A percentile compares a stretch with the other conserved stretches of the same genome.
These are phyloP conservation scores for Nymphicus hollandicus DNA, from an alignment of 2,113 vertebrate species.

Conservation along the genomic window DNA sequence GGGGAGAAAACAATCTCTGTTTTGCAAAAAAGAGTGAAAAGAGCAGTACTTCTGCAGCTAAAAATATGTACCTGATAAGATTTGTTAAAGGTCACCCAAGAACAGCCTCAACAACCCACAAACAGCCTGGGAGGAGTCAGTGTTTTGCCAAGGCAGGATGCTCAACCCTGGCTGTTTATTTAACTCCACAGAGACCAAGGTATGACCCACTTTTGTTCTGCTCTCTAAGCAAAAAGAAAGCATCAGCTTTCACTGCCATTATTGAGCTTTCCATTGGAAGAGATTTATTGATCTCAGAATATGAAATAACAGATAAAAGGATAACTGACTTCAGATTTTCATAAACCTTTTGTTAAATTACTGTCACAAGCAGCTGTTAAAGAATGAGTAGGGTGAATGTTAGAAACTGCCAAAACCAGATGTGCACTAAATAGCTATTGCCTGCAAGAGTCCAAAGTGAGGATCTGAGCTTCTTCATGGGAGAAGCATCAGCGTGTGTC, in stretches of 20 bases:
- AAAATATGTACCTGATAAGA: constrained; percentile 18
- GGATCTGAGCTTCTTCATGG: background rate
- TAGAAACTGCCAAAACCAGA: background rate
- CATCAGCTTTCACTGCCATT: background rate
- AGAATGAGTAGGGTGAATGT: background rate
- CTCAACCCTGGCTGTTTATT: background rate
- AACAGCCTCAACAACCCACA: background rate
- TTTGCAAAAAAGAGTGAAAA: background rate
- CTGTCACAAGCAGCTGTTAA: background rate
- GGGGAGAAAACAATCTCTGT: background rate
- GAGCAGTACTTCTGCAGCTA: background rate
- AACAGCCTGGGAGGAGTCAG: background rate
- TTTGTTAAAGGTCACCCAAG: background rate
- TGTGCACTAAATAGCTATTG: background rate
- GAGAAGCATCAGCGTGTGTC: background rate
- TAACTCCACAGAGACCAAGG: constrained; percentile 5
- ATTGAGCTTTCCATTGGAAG: background rate
- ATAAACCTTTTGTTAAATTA: background rate
- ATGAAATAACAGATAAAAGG: background rate
- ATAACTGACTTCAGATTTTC: background rate
- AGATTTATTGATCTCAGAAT: background rate
- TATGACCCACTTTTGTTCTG: background rate
- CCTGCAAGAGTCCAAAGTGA: background rate
- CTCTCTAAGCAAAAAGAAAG: background rate
- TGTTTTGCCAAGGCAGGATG: background rate